Evolutionary conservation across 2,113 vertebrate species (phyloP).

Genomic region (Guaruba guarouba): DNA sequence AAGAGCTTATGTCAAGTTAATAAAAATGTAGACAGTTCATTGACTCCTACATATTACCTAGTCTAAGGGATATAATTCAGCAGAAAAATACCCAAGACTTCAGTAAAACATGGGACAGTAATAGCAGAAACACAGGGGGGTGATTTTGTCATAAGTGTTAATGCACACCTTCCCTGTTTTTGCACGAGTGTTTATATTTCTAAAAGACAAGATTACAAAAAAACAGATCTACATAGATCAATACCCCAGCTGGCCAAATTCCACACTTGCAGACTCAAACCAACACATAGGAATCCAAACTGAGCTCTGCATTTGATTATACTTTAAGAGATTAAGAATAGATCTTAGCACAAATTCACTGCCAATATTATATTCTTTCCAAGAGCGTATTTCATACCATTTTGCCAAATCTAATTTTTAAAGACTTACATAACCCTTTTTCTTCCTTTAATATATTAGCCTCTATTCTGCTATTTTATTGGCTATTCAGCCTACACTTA

Average conservation of each 20-base stretch:
- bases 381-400: not conserved
- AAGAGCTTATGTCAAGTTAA: not conserved
- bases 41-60: not conserved
- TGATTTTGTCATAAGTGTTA: not conserved
- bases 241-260: not conserved
- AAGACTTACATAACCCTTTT: conserved; percentile 18
- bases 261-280: not conserved
- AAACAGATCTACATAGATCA: not conserved
- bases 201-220: not conserved
- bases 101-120: rapidly evolving
- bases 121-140: not conserved
- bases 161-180: not conserved
- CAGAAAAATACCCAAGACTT: not conserved
- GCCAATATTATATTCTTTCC: not conserved
- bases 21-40: not conserved
- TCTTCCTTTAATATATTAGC: not conserved
- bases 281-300: not conserved
- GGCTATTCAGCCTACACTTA: not conserved
- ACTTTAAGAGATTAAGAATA: not conserved
- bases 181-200: not conserved
- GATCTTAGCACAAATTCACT: not conserved
- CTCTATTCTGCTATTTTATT: not conserved
- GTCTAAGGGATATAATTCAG: not conserved
- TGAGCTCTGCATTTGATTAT: not conserved
- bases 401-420: not conserved